phyloP scores from a whole-genome alignment of 1,140 invertebrate genomes.

The Riptortus pedestris region DNA sequence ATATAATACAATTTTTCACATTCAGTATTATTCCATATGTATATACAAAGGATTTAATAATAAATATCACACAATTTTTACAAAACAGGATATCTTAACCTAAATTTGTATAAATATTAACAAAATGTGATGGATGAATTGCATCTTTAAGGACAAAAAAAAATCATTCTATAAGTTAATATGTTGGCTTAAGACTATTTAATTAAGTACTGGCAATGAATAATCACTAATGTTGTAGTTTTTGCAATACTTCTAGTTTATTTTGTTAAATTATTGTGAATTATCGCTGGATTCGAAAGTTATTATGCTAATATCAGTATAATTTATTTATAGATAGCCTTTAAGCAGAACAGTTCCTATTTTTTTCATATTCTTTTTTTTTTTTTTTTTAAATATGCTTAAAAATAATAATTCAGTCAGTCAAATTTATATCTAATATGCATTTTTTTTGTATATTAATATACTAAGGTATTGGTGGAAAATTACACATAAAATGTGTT shows the following conservation, averaged over 20 bases:
- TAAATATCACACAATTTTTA: slow-evolving; percentile 14
- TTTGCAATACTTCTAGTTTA: background rate
- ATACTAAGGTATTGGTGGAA: no score
- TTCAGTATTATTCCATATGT: background rate
- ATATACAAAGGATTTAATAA: slow-evolving; percentile 10
- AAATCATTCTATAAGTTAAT: background rate
- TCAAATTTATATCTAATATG: no score
- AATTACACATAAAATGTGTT: no score
- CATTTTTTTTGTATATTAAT: no score
- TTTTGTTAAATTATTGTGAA: background rate
- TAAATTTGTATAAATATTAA: slow-evolving; percentile 8
- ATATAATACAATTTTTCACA: background rate
- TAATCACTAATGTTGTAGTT: no score
- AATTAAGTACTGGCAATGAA: no score
- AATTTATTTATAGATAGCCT: no score
- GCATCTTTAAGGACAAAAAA: background rate
- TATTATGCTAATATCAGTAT: background rate
- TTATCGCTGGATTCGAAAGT: background rate
- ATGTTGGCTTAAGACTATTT: background rate
- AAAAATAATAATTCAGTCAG: no score
- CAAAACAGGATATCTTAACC: background rate
- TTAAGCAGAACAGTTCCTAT: no score
- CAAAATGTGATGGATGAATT: slow-evolving; percentile 2
- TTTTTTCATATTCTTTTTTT: no score
- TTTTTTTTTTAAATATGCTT: no score